Conservation (phyloP, 1,140 invertebrate species). For the Himalopsyche phryganea region DNA sequence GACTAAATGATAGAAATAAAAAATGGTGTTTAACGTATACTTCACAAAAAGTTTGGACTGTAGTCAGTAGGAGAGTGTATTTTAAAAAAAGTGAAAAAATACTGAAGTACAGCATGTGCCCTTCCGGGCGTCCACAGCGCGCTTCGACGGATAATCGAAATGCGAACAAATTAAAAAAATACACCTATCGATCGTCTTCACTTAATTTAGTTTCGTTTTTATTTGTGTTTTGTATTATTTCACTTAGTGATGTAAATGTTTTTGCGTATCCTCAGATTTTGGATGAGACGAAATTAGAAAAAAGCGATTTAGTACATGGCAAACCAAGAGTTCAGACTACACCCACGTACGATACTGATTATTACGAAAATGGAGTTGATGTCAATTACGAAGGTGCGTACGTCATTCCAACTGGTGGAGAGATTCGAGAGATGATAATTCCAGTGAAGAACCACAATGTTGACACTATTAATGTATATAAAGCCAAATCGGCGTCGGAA, state of each 20-base stretch:
- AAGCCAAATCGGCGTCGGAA: conserved; percentile 3
- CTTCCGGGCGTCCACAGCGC: conserved; percentile 29
- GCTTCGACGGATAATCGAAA: conserved; percentile 19
- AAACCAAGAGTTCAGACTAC: conserved; percentile 13
- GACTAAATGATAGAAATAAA: too few relatives aligned
- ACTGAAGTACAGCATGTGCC: conserved; percentile 29
- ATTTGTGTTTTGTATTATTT: background rate
- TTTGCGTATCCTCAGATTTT: background rate
- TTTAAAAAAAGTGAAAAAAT: too few relatives aligned
- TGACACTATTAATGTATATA: conserved; percentile 2
- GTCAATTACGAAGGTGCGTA: conserved; percentile 5
- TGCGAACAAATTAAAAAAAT: conserved; percentile 2
- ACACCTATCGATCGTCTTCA: background rate
- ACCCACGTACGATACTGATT: conserved; percentile 26
- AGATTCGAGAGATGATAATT: conserved; percentile 18
- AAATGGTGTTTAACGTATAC: too few relatives aligned
- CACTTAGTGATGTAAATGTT: background rate
- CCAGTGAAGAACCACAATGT: background rate
- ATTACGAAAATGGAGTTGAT: conserved; percentile 25
- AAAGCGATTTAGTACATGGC: background rate
- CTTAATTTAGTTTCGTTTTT: background rate
- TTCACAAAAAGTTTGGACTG: too few relatives aligned
- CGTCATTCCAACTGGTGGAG: conserved; percentile 10
- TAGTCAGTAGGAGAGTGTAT: too few relatives aligned
- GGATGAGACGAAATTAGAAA: background rate